Percentiles rank a stretch among this genome's conserved stretches.
Conservation (phyloP, 2,113 vertebrate species). For the Oceanites oceanicus region DNA sequence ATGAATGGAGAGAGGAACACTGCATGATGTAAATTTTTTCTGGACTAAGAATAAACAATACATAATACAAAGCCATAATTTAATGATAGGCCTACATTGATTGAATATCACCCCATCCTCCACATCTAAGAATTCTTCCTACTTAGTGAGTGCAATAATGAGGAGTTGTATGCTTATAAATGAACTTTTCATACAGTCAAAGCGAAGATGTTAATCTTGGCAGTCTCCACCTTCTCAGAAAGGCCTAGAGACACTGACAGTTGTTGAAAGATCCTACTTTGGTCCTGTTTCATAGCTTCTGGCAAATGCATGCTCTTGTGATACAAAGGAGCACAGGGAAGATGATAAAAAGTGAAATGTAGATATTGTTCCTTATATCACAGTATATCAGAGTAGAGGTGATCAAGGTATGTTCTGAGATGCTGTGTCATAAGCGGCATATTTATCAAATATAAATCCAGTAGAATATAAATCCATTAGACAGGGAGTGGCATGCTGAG, state of each 20-base stretch:
- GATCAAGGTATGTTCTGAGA: background rate
- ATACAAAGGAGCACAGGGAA: background rate
- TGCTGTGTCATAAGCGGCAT: background rate
- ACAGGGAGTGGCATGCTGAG: background rate
- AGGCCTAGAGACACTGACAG: background rate
- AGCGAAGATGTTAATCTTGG: background rate
- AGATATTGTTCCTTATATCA: background rate
- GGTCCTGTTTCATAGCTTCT: background rate
- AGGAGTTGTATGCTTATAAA: background rate
- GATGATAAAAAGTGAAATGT: background rate
- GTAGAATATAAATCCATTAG: background rate
- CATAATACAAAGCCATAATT: background rate
- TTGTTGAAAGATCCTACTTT: background rate
- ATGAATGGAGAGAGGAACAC: background rate
- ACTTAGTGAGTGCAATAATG: background rate
- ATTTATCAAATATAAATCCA: fast-evolving
- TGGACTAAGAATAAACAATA: background rate
- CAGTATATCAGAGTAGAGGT: background rate
- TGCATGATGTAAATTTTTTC: background rate
- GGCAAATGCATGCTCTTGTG: background rate
- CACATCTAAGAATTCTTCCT: background rate
- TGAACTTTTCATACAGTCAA: background rate
- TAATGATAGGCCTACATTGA: background rate
- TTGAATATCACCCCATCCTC: background rate
- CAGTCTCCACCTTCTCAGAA: background rate